Evolutionary conservation across 2,888 invertebrate species (phyloP).

Genomic region (Phlogophora meticulosa): DNA sequence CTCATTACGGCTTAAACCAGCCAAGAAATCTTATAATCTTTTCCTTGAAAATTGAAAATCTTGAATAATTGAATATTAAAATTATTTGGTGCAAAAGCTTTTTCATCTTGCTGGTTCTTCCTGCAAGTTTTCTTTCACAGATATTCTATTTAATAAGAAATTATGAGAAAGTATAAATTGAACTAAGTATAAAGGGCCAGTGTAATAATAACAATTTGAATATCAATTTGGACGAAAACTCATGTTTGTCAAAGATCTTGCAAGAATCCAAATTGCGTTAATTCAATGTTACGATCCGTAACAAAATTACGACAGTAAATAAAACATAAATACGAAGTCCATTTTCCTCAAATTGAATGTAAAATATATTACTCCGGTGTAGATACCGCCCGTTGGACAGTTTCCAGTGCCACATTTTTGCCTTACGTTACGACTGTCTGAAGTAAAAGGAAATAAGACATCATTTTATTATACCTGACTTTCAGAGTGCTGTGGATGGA

Average conservation of each 20-base stretch:
- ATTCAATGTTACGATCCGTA: conserved; percentile 57
- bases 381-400: conserved; percentile 71
- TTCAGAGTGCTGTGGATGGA: conserved; percentile 44
- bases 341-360: conserved; percentile 77
- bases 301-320: conserved; percentile 63
- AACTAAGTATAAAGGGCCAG: neutral
- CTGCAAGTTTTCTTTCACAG: conserved; percentile 55
- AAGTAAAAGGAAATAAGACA: conserved; percentile 69
- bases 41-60: conserved; percentile 87
- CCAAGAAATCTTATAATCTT: conserved; percentile 88
- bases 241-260: conserved; percentile 30
- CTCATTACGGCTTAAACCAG: conserved; percentile 88
- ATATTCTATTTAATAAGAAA: conserved; percentile 41
- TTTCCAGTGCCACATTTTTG: conserved; percentile 77
- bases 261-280: conserved; percentile 37
- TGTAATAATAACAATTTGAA: conserved; percentile 20
- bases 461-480: conserved; percentile 66
- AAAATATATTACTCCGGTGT: conserved; percentile 76
- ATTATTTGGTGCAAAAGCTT: conserved; percentile 77
- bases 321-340: conserved; percentile 68
- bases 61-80: conserved; percentile 87
- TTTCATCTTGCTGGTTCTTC: conserved; percentile 66
- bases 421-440: conserved; percentile 71
- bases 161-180: conserved; percentile 7
- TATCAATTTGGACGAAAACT: conserved; percentile 15